Evolutionary conservation across 2,113 vertebrate genomes (phyloP).

Genomic region (Tapirus terrestris): DNA sequence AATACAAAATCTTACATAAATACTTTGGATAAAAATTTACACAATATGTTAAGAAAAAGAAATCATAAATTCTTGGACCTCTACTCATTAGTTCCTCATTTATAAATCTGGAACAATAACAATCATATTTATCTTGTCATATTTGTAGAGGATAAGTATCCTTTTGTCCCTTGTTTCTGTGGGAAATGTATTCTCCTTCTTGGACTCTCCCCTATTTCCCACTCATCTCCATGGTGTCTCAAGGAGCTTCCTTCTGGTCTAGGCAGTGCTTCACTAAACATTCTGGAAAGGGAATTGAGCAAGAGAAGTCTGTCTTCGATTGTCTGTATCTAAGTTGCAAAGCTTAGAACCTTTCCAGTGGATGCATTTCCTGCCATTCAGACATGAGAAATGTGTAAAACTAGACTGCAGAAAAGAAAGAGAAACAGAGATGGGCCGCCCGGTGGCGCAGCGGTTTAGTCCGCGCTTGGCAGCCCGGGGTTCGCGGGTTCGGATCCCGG

Average conservation of each 20-base stretch:
- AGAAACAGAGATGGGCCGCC: not conserved
- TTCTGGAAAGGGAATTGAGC: not conserved
- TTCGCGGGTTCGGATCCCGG: too few relatives aligned
- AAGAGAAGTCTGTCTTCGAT: not conserved
- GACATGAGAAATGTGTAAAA: not conserved
- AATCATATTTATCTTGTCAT: not conserved
- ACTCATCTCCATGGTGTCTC: not conserved
- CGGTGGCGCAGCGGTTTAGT: too few relatives aligned
- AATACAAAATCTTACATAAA: not conserved
- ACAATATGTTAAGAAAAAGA: not conserved
- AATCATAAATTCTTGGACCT: not conserved
- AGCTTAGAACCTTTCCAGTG: not conserved
- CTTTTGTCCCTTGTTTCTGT: not conserved
- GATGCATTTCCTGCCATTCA: not conserved
- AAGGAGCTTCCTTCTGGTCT: not conserved
- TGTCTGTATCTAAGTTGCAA: not conserved
- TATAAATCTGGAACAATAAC: not conserved
- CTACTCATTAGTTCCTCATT: not conserved
- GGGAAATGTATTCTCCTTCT: not conserved
- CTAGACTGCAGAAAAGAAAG: not conserved
- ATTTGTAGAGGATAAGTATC: not conserved
- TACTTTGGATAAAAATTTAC: not conserved
- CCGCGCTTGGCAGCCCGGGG: too few relatives aligned
- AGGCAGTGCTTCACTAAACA: not conserved
- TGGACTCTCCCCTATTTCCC: not conserved